phyloP scores from a whole-genome alignment of 1,140 invertebrate species.

The Atopsyche davidsoni region DNA sequence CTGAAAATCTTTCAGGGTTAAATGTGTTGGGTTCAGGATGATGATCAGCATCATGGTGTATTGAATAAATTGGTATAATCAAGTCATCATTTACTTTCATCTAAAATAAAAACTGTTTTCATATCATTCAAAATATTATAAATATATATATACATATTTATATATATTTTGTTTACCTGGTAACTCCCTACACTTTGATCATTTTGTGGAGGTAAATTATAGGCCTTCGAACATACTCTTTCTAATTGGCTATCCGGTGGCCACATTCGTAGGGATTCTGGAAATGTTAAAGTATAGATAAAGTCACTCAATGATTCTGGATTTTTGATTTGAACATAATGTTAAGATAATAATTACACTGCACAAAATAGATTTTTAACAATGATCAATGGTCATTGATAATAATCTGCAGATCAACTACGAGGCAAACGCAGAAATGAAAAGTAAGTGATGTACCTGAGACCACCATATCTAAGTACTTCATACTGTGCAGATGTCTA shows the following conservation, averaged over 20 bases:
- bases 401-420: no score
- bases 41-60: constrained; percentile 44
- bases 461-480: constrained; percentile 42
- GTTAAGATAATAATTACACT: no score
- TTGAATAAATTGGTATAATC: constrained; percentile 31
- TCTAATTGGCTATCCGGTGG: constrained; percentile 28
- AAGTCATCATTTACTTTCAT: constrained; percentile 30
- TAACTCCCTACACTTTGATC: constrained; percentile 11
- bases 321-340: background rate
- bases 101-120: constrained; percentile 14
- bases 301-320: no score
- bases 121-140: background rate
- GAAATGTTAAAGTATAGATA: constrained; percentile 8
- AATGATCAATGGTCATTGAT: no score
- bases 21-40: constrained; percentile 53
- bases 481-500: constrained; percentile 35
- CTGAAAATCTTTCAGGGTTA: constrained; percentile 39
- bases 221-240: constrained; percentile 23
- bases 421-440: no score
- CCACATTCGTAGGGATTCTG: constrained; percentile 28
- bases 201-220: constrained; percentile 24
- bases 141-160: background rate
- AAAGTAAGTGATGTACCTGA: no score
- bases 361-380: no score
- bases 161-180: constrained; percentile 11